Conservation (phyloP, 92 coral and sea anemone genomes). For the Chrysogorgia sp. region DNA sequence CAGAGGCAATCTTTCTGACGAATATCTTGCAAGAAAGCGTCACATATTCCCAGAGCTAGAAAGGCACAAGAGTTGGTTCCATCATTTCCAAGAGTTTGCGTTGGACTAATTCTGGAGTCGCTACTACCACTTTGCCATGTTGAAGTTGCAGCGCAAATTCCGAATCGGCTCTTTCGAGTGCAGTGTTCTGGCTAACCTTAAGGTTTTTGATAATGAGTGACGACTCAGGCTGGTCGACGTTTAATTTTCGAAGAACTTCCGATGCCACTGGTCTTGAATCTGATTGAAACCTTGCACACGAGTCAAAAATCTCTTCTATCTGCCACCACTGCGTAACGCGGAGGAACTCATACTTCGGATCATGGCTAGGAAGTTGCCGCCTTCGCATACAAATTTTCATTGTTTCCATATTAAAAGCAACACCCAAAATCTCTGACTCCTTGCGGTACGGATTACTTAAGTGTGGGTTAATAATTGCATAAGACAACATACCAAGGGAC, state of each 20-base stretch:
- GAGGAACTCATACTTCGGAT: constrained; percentile 11
- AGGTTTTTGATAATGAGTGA: constrained; percentile 21
- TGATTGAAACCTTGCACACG: constrained; percentile 22
- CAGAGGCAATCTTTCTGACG: background rate
- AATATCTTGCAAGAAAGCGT: constrained; percentile 25
- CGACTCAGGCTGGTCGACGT: background rate
- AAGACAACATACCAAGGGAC: constrained; percentile 45
- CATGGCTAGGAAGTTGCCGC: constrained; percentile 1
- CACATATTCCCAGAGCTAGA: constrained; percentile 40
- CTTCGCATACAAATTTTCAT: background rate
- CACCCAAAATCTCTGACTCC: constrained; percentile 22
- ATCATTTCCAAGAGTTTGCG: constrained; percentile 31
- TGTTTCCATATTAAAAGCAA: background rate
- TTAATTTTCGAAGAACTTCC: constrained; percentile 5
- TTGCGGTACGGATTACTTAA: constrained; percentile 29
- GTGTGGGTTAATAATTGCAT: constrained; percentile 40
- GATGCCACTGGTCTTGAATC: background rate
- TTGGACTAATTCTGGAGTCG: background rate
- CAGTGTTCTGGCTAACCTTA: constrained; percentile 44
- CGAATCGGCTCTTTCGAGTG: constrained; percentile 40
- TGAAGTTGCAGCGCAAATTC: background rate
- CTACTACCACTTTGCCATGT: background rate
- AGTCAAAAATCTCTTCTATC: constrained; percentile 13
- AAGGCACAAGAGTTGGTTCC: constrained; percentile 43
- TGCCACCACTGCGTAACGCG: constrained; percentile 29